Evolutionary conservation across 2,113 vertebrate species (phyloP).

Genomic region (Hystrix cristata): DNA sequence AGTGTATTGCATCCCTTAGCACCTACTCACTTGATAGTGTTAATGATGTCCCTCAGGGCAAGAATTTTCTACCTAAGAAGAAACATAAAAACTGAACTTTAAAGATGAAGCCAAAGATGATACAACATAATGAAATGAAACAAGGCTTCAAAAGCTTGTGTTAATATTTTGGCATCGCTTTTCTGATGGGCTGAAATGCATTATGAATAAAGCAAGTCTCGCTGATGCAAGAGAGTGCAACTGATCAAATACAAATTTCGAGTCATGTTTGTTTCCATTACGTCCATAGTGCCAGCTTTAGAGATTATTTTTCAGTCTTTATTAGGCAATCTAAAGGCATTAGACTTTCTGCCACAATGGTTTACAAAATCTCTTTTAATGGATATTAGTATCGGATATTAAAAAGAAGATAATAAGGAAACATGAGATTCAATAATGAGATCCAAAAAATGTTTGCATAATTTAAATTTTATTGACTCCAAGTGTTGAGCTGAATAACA

Average conservation of each 20-base stretch:
- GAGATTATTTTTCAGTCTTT: conserved; percentile 59
- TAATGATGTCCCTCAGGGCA: conserved; percentile 67
- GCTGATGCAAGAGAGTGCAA: conserved; percentile 61
- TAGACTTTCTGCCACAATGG: not conserved
- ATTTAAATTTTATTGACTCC: conserved; percentile 68
- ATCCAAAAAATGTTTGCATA: conserved; percentile 56
- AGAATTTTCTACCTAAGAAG: conserved; percentile 74
- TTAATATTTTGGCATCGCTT: conserved; percentile 64
- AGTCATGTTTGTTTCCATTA: conserved; percentile 59
- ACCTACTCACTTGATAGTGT: conserved; percentile 44
- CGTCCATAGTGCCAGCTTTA: conserved; percentile 23
- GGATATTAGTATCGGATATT: conserved; percentile 55
- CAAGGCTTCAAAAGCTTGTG: conserved; percentile 65
- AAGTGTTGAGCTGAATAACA: conserved; percentile 57
- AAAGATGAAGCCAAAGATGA: conserved; percentile 74
- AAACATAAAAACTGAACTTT: conserved; percentile 75
- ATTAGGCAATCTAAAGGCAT: conserved; percentile 40
- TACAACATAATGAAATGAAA: conserved; percentile 46
- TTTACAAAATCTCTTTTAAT: conserved; percentile 53
- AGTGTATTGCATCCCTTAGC: not conserved
- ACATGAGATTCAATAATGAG: conserved; percentile 43
- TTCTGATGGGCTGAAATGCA: conserved; percentile 57
- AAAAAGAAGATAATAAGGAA: conserved; percentile 60
- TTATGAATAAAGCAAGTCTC: conserved; percentile 59
- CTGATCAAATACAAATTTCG: conserved; percentile 71